Base-by-base conservation (phyloP, 2,113 vertebrate species). In the Cebidichthys violaceus region DNA sequence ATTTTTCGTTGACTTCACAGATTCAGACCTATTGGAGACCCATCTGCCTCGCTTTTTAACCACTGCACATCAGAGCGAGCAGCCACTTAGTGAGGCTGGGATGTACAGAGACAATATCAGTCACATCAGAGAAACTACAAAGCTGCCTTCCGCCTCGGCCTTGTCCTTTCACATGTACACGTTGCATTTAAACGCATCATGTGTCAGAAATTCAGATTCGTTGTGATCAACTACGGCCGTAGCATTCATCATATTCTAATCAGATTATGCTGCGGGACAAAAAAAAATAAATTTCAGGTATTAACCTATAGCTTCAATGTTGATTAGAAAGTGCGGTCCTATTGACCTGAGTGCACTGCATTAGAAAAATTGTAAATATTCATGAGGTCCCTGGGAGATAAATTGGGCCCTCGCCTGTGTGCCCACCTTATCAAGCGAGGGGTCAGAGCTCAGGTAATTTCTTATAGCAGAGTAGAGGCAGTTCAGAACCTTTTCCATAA, bases 341-440 rank as follows among this genome's bases (percentile, higher is more conserved):
- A 75, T 86, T 90, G 86, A 89, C 87, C 87, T 33, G 0, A 76
- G 66, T 20, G 43, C 78, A 69, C 65, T 2, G 22, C 64, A 72
- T 66, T 57, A 29, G 84, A 70, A 78, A 68, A 66, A 75, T 39
- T 43, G 59, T 90, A 89, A 88, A 93, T 93, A 93, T 93, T 94
- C 89, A 92, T 87, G 86, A 90, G 50, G 67, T 79, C 54, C 29
- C 64, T 24, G 43, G 27, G 70, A 90, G 86, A 92, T 84, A 87
- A 81, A 90, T 76, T 73, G 45, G 60, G n/a, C 57, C 75, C 69
- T 74, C 22, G 61, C 54, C 83, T 64, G 69, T 70, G 81, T 75
- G 86, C 75, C 79, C 86, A 77, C 65, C 79, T 86, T 83, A 89
- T 87, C 90, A 85, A 72, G 76, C 1, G 35, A 59, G 29, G 68